Evolutionary conservation across 2,888 invertebrate genomes (phyloP).

Genomic region (Ypsolopha sequella): DNA sequence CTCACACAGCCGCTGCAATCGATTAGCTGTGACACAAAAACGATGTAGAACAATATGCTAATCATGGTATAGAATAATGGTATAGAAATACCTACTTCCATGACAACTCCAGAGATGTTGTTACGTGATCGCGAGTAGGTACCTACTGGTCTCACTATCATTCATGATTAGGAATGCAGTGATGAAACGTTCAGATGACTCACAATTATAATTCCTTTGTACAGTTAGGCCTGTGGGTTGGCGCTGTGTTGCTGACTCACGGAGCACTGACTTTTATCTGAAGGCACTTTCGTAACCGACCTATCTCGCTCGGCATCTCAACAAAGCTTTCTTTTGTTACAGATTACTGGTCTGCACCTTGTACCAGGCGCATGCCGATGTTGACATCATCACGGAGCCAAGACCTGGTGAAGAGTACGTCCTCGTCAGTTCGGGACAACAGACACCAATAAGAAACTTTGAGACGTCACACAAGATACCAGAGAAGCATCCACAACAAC

Average conservation of each 20-base stretch:
- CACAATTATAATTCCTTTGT: slow-evolving; percentile 23
- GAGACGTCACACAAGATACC: slow-evolving; percentile 82
- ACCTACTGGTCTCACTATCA: too few species aligned
- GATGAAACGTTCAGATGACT: slow-evolving; percentile 48
- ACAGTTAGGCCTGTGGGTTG: slow-evolving; percentile 11
- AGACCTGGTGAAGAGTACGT: slow-evolving; percentile 77
- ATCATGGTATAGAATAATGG: neutral
- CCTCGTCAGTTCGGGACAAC: slow-evolving; percentile 69
- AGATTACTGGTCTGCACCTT: slow-evolving; percentile 62
- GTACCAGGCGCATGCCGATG: slow-evolving; percentile 57
- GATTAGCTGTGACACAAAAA: slow-evolving; percentile 22
- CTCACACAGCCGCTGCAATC: slow-evolving; percentile 33
- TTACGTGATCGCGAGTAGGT: neutral
- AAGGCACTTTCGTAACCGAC: slow-evolving; percentile 14
- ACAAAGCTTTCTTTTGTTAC: slow-evolving; percentile 38
- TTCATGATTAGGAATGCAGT: slow-evolving; percentile 26
- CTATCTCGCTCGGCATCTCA: neutral
- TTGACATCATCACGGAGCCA: slow-evolving; percentile 74
- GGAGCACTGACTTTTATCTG: slow-evolving; percentile 31
- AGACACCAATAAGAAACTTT: slow-evolving; percentile 64
- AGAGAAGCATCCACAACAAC: slow-evolving; percentile 52
- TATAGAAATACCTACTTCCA: neutral
- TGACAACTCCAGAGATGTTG: neutral
- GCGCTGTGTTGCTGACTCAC: slow-evolving; percentile 57
- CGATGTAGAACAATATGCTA: neutral